Evolutionary conservation across 2,888 invertebrate species (phyloP).

Genomic region (Dryococelus australis): DNA sequence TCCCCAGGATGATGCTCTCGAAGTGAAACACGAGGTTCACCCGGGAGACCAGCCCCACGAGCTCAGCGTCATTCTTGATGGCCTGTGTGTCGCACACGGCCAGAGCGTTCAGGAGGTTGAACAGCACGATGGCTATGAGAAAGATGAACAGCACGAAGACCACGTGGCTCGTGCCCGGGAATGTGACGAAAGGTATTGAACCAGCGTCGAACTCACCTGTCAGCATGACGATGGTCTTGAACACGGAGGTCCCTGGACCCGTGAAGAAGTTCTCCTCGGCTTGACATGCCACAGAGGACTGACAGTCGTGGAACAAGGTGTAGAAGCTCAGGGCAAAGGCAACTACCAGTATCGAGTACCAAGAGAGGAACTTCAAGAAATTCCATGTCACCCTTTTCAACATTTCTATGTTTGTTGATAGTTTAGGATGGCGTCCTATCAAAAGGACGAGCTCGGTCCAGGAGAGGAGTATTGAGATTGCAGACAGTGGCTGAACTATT

Average conservation of each 20-base stretch:
- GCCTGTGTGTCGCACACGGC: conserved; percentile 82
- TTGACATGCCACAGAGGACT: conserved; percentile 36
- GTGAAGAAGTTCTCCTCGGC: conserved; percentile 68
- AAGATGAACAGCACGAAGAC: conserved; percentile 80
- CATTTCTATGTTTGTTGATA: conserved; percentile 85
- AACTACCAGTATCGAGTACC: conserved; percentile 81
- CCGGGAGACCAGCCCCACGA: conserved; percentile 77
- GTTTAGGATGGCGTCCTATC: conserved; percentile 79
- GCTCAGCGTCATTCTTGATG: conserved; percentile 80
- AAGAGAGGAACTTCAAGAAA: conserved; percentile 78
- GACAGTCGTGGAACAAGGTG: conserved; percentile 70
- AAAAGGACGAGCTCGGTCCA: conserved; percentile 79
- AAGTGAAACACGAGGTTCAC: conserved; percentile 76
- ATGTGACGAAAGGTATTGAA: conserved; percentile 74
- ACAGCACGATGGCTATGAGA: conserved; percentile 81
- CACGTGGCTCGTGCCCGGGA: conserved; percentile 71
- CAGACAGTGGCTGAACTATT: conserved; percentile 67
- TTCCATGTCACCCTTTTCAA: conserved; percentile 73
- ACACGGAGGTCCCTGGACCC: conserved; percentile 74
- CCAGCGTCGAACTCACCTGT: conserved; percentile 87
- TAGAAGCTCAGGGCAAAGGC: conserved; percentile 85
- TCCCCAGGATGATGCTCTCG: conserved; percentile 67
- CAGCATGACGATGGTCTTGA: conserved; percentile 86
- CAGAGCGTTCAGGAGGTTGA: conserved; percentile 83
- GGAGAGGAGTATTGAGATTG: conserved; percentile 75